phyloP scores from a whole-genome alignment of 2,797 vertebrate genomes.

The Taeniopygia guttata region DNA sequence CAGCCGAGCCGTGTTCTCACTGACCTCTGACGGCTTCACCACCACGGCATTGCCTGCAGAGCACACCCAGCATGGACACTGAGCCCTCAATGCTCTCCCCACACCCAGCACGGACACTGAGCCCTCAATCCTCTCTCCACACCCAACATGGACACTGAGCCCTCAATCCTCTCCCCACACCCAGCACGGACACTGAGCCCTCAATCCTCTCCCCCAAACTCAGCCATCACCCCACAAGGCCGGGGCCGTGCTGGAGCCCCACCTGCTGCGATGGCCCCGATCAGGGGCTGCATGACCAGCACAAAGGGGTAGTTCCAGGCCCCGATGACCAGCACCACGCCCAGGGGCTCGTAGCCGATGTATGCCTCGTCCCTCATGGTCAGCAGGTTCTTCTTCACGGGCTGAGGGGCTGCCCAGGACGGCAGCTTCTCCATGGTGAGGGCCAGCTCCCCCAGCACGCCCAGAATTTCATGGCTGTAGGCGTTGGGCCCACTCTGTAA shows the following conservation, averaged over 20 bases:
- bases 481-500: constrained; percentile 75
- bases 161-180: too few species aligned
- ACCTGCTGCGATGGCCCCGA: constrained; percentile 91
- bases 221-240: rapidly evolving
- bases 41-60: constrained; percentile 87
- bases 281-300: constrained; percentile 81
- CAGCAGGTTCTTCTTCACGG: constrained; percentile 77
- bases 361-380: constrained; percentile 37
- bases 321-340: constrained; percentile 66
- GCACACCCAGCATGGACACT: rapidly evolving
- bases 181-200: too few species aligned
- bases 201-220: too few species aligned
- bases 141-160: too few species aligned
- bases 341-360: neutral
- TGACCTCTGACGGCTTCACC: constrained; percentile 90
- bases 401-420: constrained; percentile 78
- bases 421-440: constrained; percentile 77
- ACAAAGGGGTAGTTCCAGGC: constrained; percentile 90
- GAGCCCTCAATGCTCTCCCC: neutral
- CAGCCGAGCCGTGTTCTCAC: constrained; percentile 78
- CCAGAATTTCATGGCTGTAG: constrained; percentile 78
- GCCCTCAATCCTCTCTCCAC: too few species aligned
- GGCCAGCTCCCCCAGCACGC: constrained; percentile 79
- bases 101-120: too few species aligned
- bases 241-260: rapidly evolving